phyloP scores from a whole-genome alignment of 2,888 invertebrate species.

The Strigamia maritima region DNA sequence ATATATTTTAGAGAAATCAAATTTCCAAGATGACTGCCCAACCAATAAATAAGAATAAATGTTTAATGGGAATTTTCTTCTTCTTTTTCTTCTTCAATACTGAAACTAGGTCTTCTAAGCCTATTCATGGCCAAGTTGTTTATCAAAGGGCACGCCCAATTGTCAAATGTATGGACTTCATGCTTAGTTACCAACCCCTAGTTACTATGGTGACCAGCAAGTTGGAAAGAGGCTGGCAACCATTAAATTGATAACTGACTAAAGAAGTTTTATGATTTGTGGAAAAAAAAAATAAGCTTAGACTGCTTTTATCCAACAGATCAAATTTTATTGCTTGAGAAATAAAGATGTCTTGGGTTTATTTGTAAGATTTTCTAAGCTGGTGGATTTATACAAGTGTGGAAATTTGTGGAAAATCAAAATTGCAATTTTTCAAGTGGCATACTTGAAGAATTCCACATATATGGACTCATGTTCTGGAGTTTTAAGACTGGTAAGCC shows the following conservation, averaged over 20 bases:
- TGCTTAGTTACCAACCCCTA: neutral
- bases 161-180: constrained; percentile 19
- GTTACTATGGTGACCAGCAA: neutral
- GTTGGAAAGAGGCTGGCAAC: neutral
- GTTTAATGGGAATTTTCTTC: neutral
- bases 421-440: neutral
- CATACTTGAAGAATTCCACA: neutral
- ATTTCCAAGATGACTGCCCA: no score
- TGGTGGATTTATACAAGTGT: neutral
- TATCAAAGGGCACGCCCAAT: constrained; percentile 19
- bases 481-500: neutral
- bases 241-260: constrained; percentile 6
- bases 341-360: neutral
- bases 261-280: neutral
- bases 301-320: neutral
- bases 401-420: neutral
- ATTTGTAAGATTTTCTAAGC: neutral
- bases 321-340: neutral
- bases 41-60: constrained; percentile 12
- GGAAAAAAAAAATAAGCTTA: neutral
- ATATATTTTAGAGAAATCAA: neutral
- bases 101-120: constrained; percentile 1
- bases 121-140: neutral
- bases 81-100: no score
- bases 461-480: neutral